Conservation (phyloP, 2,888 invertebrate genomes). For the Lottia scabra region DNA sequence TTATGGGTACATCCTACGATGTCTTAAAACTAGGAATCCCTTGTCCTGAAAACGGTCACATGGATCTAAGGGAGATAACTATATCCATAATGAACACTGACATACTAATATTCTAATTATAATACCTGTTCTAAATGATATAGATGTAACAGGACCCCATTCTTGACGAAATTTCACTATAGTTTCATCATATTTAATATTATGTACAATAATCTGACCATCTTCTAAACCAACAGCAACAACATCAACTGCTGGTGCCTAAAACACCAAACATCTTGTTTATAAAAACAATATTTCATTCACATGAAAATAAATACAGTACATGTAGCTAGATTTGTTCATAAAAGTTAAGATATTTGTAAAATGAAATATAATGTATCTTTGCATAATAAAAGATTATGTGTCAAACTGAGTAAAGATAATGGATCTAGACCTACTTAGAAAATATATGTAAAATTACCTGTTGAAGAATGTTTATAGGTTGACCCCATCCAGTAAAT, state of each 20-base stretch:
- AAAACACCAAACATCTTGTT: conserved; percentile 18
- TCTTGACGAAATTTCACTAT: conserved; percentile 90
- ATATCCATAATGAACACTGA: too few relatives aligned
- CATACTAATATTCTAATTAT: neutral
- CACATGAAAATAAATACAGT: neutral
- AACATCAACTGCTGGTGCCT: conserved; percentile 92
- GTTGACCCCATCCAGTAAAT: conserved; percentile 80
- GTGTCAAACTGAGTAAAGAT: too few relatives aligned
- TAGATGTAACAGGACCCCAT: conserved; percentile 87
- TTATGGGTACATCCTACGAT: too few relatives aligned
- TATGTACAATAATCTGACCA: conserved; percentile 87
- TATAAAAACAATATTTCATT: neutral
- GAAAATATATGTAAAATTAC: too few relatives aligned
- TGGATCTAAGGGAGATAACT: too few relatives aligned
- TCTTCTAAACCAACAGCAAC: conserved; percentile 86
- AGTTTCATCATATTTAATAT: conserved; percentile 85
- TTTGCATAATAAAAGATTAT: too few relatives aligned
- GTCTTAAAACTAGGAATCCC: too few relatives aligned
- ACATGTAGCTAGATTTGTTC: neutral
- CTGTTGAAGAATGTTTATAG: conserved; percentile 83
- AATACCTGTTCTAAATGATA: conserved; percentile 81
- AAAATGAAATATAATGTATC: too few relatives aligned
- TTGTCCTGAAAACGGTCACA: too few relatives aligned
- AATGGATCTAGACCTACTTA: too few relatives aligned
- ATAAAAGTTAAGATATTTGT: neutral